Base-by-base conservation (phyloP, 2,797 vertebrate species). In the Myotis pilosus region DNA sequence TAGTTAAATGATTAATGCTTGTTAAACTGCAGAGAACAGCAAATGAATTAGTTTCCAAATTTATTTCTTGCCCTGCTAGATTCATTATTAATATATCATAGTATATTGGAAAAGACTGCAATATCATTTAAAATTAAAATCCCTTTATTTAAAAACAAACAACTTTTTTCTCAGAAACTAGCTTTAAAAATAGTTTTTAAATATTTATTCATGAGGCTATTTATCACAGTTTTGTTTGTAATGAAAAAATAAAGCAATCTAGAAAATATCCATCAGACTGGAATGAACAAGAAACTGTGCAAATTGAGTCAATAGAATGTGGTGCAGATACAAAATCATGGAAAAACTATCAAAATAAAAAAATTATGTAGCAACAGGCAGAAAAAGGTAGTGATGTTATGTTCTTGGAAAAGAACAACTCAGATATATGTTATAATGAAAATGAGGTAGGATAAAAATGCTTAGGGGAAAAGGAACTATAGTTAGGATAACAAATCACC, bases 1-100 rank as follows among this genome's bases (percentile, higher is more conserved):
- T 47, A 74, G 62, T 92, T 78, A 89, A 89, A 95, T 95, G 85
- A 95, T 81, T 93, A 75, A 94, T 95, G 74, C 8, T 91, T 89
- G 30, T 62, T 88, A 68, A 88, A 75, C 41, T 87, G 20, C 30
- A 94, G 41, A 86, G 38, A 93, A 89, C 5, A 82, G 44, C 60
- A 95, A 96, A 87, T 57, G 8, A 88, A 91, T 84, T 66, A 82
- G 83, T 90, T 94, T 57, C 49, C 60, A 94, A 94, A 74, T 57
- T 81, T 94, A 92, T 75, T 94, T 96, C 76, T 92, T 89, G 51
- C 8, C 57, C 17, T 68, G 49, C 22, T 95, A 82, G 19, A 72
- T 64, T 90, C 86, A 92, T 88, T 95, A 87, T 68, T 94, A 78
- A 91, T 82, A 69, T 66, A 53, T 28, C 36, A 75, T 3, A 92